A percentile compares a stretch with the other conserved stretches of the same genome.
Conservation (phyloP, 2,113 vertebrate genomes). For the Pampusana beccarii region DNA sequence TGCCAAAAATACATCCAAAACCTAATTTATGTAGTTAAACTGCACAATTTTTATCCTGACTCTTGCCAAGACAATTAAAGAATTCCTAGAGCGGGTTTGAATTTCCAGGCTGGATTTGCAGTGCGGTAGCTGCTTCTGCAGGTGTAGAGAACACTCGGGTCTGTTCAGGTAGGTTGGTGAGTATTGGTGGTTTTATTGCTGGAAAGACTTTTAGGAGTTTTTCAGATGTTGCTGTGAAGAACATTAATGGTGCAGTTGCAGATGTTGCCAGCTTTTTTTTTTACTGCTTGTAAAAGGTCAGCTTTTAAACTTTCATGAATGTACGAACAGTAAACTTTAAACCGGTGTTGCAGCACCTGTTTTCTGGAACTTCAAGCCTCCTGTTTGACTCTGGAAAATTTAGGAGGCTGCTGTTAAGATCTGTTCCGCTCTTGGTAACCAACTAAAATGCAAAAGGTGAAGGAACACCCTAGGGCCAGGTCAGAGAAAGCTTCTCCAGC, state of each 20-base stretch:
- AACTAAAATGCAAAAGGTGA: not conserved
- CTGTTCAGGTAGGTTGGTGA: not conserved
- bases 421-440: not conserved
- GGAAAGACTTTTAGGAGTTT: not conserved
- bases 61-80: slow-evolving; percentile 13
- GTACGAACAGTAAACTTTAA: not conserved
- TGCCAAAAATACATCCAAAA: not conserved
- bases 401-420: not conserved
- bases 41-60: not conserved
- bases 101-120: not conserved
- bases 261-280: not conserved
- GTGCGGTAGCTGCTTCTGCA: accelerated
- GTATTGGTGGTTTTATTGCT: not conserved
- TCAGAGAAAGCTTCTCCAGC: not conserved
- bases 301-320: not conserved
- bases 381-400: not conserved
- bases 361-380: not conserved
- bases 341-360: not conserved
- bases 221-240: not conserved
- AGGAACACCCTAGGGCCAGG: not conserved
- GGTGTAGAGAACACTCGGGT: not conserved
- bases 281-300: not conserved
- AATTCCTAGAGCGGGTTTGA: not conserved
- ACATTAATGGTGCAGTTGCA: not conserved
- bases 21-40: not conserved